Conservation (phyloP, 2,888 invertebrate genomes). For the Stenoptilia bipunctidactyla region DNA sequence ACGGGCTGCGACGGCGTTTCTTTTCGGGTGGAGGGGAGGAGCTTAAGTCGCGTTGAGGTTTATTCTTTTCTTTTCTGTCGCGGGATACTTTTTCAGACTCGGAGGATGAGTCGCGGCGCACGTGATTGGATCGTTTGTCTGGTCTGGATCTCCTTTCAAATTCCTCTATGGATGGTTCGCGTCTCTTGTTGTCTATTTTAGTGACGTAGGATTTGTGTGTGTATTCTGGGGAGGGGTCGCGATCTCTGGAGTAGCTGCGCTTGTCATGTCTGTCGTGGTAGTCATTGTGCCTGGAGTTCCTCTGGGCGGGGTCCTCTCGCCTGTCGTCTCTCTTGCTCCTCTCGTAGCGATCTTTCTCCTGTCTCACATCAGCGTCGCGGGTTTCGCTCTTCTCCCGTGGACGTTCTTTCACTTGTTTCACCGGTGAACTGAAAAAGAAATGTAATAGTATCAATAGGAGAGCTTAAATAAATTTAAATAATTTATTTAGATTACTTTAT, state of each 20-base stretch:
- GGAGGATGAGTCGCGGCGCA: slow-evolving; percentile 24
- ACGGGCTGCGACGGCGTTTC: slow-evolving; percentile 37
- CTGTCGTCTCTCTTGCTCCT: slow-evolving; percentile 52
- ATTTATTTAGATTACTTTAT: background rate
- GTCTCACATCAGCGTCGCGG: slow-evolving; percentile 27
- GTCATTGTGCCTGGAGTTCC: slow-evolving; percentile 25
- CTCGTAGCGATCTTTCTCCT: slow-evolving; percentile 51
- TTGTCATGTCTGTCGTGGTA: slow-evolving; percentile 31
- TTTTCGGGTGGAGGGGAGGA: slow-evolving; percentile 46
- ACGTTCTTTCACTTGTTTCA: slow-evolving; percentile 27
- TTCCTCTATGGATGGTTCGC: slow-evolving; percentile 24
- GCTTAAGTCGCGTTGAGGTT: slow-evolving; percentile 30
- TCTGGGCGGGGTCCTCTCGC: slow-evolving; percentile 24
- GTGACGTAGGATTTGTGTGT: slow-evolving; percentile 43
- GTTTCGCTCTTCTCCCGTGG: slow-evolving; percentile 36
- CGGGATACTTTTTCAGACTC: slow-evolving; percentile 36
- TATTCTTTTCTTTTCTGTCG: slow-evolving; percentile 28
- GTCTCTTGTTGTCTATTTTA: slow-evolving; percentile 39
- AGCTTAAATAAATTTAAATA: background rate
- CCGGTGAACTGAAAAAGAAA: slow-evolving; percentile 45
- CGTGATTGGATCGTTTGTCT: slow-evolving; percentile 34
- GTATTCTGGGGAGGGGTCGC: slow-evolving; percentile 33
- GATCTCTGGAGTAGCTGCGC: slow-evolving; percentile 28
- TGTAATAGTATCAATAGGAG: too few species aligned
- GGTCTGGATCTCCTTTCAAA: slow-evolving; percentile 23